Base-by-base conservation (phyloP, 2,888 invertebrate genomes). In the Listrodromus nycthemerus region DNA sequence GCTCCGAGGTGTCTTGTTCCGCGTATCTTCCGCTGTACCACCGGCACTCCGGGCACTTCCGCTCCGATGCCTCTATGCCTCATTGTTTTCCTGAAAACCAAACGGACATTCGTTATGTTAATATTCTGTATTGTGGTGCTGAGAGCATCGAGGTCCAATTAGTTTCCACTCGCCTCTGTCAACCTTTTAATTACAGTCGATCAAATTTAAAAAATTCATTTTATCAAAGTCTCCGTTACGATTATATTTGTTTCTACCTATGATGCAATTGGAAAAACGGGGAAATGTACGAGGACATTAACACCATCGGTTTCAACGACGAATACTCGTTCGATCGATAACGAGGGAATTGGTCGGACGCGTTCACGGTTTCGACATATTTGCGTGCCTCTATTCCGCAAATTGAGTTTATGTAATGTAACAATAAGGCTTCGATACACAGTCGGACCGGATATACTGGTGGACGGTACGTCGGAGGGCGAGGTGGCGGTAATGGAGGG, bases 381-480 rank as follows among this genome's bases (percentile, higher is more conserved):
- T 55, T 45, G 52, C 21, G 58, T 19, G 10, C 33, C 5, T 21
- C 73, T 70, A 24, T 33, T 24, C 58, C 24, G 13, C 27, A 6
- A n/a, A 71, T 45, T 19, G 50, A 45, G 52, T 61, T 66, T 61
- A 77, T 80, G 63, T 27, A 21, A 58, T 69, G 37, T 63, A 78
- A 76, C 52, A 71, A 74, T 80, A 69, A 67, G 50, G 52, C 74
- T 84, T 77, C 80, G 48, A 78, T 78, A 69, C 94, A 87, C 95
- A 97, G 97, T 97, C 70, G 96, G 97, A 66, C 97, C 97, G 50
- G 97, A 97, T 90, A 97, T 97, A 89, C 94, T 96, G 77, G 96
- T 96, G 91, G 95, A 96, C 89, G 96, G 96, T 84, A 97, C 97
- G 27, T 97, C 97, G 86, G 90, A 89, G 82, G 96, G 96, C 0